Conservation (phyloP, 2,888 invertebrate species). For the Omphaloscelis lunosa region DNA sequence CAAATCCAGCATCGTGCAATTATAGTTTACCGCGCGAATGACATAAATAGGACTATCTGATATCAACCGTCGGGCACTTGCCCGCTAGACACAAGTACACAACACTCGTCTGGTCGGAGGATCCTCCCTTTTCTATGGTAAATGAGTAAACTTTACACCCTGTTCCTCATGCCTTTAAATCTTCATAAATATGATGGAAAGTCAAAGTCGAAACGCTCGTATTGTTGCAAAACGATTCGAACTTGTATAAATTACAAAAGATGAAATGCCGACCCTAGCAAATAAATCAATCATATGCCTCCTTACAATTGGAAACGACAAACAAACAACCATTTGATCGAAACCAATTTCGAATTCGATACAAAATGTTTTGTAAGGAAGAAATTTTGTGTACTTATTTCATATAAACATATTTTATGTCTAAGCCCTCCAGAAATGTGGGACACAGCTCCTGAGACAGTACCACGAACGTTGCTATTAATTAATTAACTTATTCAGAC, state of each 20-base stretch:
- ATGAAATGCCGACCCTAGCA: slow-evolving; percentile 1
- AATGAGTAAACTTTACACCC: too few relatives aligned
- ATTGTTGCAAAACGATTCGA: not conserved
- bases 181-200: not conserved
- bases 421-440: slow-evolving; percentile 30
- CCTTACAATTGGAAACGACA: slow-evolving; percentile 37
- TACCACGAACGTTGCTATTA: slow-evolving; percentile 31
- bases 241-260: slow-evolving; percentile 6
- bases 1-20: too few relatives aligned
- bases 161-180: too few relatives aligned
- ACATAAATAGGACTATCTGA: too few relatives aligned
- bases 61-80: too few relatives aligned
- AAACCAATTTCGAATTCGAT: slow-evolving; percentile 41
- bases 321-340: slow-evolving; percentile 23
- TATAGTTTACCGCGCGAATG: too few relatives aligned
- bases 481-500: slow-evolving; percentile 64
- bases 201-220: not conserved
- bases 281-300: slow-evolving; percentile 50
- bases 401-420: slow-evolving; percentile 26
- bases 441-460: slow-evolving; percentile 20
- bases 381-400: slow-evolving; percentile 18
- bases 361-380: slow-evolving; percentile 28
- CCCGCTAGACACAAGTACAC: too few relatives aligned
- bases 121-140: too few relatives aligned
- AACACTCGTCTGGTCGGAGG: too few relatives aligned